Percentiles rank a stretch among this genome's conserved stretches.
Conservation (phyloP, 2,113 vertebrate species). For the Haemorhous mexicanus region DNA sequence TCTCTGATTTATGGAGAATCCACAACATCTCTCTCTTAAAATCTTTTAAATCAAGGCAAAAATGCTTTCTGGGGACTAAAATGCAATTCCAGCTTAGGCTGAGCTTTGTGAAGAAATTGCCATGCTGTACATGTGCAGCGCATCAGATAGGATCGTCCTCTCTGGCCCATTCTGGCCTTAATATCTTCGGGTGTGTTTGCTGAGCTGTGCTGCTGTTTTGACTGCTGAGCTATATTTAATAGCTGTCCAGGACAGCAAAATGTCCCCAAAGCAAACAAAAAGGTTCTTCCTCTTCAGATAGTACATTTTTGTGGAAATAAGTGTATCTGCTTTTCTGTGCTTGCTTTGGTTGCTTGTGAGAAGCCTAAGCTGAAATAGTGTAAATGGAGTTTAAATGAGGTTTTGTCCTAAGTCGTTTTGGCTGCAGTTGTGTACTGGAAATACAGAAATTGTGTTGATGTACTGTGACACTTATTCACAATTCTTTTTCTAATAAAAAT, state of each 20-base stretch:
- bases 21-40: neutral
- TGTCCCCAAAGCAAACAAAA: neutral
- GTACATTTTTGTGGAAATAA: neutral
- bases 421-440: neutral
- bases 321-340: neutral
- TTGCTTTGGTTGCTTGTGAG: neutral
- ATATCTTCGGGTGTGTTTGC: neutral
- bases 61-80: neutral
- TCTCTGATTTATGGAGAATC: neutral
- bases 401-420: neutral
- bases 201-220: neutral
- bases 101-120: neutral
- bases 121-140: neutral
- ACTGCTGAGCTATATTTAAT: neutral
- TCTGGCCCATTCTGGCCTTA: neutral
- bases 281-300: neutral
- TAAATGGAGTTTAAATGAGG: neutral
- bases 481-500: neutral
- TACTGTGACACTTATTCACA: neutral
- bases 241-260: neutral
- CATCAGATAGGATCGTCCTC: neutral
- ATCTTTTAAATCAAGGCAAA: neutral
- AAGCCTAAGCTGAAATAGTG: neutral
- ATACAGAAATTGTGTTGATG: neutral
- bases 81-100: neutral